Base-by-base conservation (phyloP, 2,113 vertebrate species). In the Stegastes partitus region DNA sequence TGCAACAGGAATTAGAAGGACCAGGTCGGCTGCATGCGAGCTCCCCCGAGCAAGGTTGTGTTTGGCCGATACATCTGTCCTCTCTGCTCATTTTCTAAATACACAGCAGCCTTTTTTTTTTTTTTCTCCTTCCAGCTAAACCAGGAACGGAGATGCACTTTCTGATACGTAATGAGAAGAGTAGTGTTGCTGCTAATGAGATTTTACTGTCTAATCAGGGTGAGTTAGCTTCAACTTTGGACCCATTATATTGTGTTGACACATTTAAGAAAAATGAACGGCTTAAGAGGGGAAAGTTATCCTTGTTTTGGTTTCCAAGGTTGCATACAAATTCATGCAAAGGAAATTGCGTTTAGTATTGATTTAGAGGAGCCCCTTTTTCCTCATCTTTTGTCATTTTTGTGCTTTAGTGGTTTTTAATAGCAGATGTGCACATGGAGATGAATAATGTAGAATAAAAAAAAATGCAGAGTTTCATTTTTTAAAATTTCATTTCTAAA, bases 21-120 rank as follows among this genome's bases (percentile, higher is more conserved):
- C 72, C 73, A 15, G 72, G 66, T 72, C 39, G 62, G 56, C 83
- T 78, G 79, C 44, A 31, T 63, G 70, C 49, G 45, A 3, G 37
- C 15, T 62, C 83, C 89, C 86, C n/a, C 21, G 45, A 89, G 91
- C 88, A 90, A 93, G 91, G 90, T 91, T 81, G 83, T 73, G 74
- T 84, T 85, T 25, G 56, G 47, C 67, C 39, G 63, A 69, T 47
- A 57, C 45, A 63, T 70, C 39, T 71, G 81, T 77, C 81, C 79
- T 82, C 54, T 84, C 51, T 1, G 59, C 50, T 78, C 25, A 28
- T 79, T 78, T 47, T 11, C 59, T 31, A 64, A 65, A 78, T 31
- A 68, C 34, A n/a, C n/a, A 47, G 63, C 28, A 47, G 51, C 31
- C 31, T 2, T 22, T 72, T 75, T 31, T 78, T 81, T 74, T 2